These are phyloP conservation scores for Platichthys stellatus DNA, from an alignment of 2,113 vertebrate genomes.

Conservation along the genomic window DNA sequence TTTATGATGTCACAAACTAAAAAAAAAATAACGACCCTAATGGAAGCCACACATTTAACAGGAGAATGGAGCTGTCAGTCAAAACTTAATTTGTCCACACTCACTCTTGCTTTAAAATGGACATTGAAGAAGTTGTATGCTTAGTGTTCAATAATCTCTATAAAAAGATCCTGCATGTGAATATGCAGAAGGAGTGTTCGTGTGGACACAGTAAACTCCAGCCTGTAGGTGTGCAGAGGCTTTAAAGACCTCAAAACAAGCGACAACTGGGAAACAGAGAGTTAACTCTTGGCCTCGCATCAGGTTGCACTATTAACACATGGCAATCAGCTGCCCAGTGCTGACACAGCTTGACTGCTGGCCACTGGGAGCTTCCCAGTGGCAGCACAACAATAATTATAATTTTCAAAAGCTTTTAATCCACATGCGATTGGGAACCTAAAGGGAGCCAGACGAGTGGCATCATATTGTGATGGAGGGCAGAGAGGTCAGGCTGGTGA, in stretches of 20 bases:
- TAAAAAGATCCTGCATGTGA: no score
- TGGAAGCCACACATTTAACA: not conserved
- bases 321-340: conserved; percentile 23
- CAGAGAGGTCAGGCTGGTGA: not conserved
- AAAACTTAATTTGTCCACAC: not conserved
- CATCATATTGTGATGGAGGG: not conserved
- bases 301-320: conserved; percentile 19
- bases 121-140: no score
- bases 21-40: not conserved
- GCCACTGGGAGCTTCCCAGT: conserved; percentile 31
- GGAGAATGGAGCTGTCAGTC: not conserved
- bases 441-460: not conserved
- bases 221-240: not conserved
- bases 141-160: no score
- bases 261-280: conserved; percentile 10
- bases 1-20: not conserved
- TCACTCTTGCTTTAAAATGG: not conserved
- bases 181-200: no score
- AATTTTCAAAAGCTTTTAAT: no score
- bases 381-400: not conserved
- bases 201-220: no score
- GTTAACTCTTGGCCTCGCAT: conserved; percentile 20
- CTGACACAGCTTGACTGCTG: conserved; percentile 10
- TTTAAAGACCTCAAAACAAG: conserved; percentile 31
- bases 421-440: not conserved